Evolutionary conservation across 2,888 invertebrate species (phyloP), one percentile per base, ranked within the genome.

Genomic region (Cryptosula pallasiana): DNA sequence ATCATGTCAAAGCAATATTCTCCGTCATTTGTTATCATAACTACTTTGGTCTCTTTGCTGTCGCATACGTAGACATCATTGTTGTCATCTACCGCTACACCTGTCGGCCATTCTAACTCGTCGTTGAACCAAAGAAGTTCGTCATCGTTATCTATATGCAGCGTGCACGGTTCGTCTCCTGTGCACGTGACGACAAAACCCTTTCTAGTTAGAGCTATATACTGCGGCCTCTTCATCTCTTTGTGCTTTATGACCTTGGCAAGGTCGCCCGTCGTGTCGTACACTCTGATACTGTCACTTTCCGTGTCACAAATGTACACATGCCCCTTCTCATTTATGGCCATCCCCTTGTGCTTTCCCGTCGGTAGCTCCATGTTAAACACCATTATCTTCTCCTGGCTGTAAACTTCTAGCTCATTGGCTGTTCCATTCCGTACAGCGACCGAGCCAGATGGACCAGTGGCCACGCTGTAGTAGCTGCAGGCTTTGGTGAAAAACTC

Each of bases 61-160:
- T 55, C 55, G 25, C 55, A 55, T 13, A 55, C n/a, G 55, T 55
- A 55, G 55, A 55, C 25, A 23, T 55, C 55, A 55, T 55, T 55
- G 55, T 55, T 55, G 23, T 25, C 55, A 23, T 55, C 55, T 25
- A 55, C 55, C 5, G 55, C 55, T 25, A 55, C 55, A 3, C 55
- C 55, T 5, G 55, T 25, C 55, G 23, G 13, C 55, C 55, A 55
- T 13, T 55, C 55, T 23, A 55, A 55, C 23, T 55, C 55, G n/a
- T 55, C 55, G n/a, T 55, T 23, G 55, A 20, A 23, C 55, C 55
- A 55, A 5, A 55, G 55, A 5, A 55, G n/a, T n/a, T 55, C 55
- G 3, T 25, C 55, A 55, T 5, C 55, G 5, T 5, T 23, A n/a
- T n/a, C 25, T 25, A 55, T 5, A 55, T 25, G 16, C 16, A 55